phyloP scores from a whole-genome alignment of 2,113 vertebrate genomes.

The Podiceps cristatus region DNA sequence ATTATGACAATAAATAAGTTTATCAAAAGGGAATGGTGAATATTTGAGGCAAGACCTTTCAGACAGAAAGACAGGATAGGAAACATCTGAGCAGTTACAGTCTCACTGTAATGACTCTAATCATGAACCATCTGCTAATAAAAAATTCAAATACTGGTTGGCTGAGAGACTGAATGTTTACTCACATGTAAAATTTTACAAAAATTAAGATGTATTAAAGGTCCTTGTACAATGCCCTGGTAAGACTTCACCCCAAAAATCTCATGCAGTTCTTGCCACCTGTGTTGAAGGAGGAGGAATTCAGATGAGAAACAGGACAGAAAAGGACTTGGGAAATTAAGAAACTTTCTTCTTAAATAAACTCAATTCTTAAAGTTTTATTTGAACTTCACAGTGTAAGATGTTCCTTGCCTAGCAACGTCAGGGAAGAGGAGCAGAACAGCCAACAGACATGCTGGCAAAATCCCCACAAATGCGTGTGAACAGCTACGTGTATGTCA shows the following conservation, averaged over 20 bases:
- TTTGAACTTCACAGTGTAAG: not conserved
- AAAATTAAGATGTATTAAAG: not conserved
- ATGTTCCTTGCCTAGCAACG: not conserved
- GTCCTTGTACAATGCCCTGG: too few species aligned
- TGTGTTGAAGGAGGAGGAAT: not conserved
- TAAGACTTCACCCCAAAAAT: not conserved
- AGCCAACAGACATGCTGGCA: not conserved
- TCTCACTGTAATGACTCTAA: not conserved
- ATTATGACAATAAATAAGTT: not conserved
- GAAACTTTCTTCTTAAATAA: not conserved
- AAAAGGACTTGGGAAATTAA: not conserved
- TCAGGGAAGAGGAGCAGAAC: not conserved
- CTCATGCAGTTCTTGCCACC: rapidly evolving
- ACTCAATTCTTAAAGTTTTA: too few species aligned
- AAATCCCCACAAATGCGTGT: rapidly evolving
- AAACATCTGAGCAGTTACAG: not conserved
- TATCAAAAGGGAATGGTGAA: rapidly evolving
- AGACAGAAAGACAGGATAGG: not conserved
- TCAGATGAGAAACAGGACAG: not conserved
- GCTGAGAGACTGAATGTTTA: not conserved
- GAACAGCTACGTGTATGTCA: rapidly evolving
- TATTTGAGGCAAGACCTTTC: not conserved
- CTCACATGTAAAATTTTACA: not conserved
- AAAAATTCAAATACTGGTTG: not conserved
- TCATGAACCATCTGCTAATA: not conserved